Evolutionary conservation across 2,888 invertebrate genomes (phyloP).

Genomic region (Spisula solida): DNA sequence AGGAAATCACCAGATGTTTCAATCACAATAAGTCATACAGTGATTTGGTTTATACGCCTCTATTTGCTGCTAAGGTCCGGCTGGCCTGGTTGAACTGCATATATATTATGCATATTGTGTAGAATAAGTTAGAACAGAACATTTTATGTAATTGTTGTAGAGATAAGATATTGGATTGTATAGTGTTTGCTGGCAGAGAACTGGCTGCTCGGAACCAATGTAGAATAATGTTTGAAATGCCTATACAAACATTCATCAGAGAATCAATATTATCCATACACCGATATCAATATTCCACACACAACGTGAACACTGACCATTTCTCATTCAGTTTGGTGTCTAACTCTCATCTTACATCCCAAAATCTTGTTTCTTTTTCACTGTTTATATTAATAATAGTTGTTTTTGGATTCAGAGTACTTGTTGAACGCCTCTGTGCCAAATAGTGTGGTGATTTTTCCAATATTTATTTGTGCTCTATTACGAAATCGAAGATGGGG

Average conservation of each 20-base stretch:
- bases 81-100: no score
- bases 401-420: neutral
- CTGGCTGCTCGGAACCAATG: neutral
- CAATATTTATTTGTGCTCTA: constrained; percentile 16
- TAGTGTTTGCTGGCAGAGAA: neutral
- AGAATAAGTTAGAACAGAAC: no score
- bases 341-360: neutral
- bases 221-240: neutral
- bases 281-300: constrained; percentile 4
- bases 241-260: neutral
- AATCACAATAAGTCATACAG: no score
- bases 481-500: constrained; percentile 22
- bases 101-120: no score
- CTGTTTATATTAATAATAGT: neutral
- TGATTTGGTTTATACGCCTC: no score
- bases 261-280: neutral
- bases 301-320: neutral
- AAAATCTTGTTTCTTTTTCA: neutral
- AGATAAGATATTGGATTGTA: neutral
- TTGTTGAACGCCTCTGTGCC: neutral
- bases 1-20: no score
- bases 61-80: no score
- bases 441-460: constrained; percentile 5
- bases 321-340: neutral
- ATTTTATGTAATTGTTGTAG: no score